Base-by-base conservation (phyloP, 1,140 invertebrate species). In the Portunus trituberculatus region DNA sequence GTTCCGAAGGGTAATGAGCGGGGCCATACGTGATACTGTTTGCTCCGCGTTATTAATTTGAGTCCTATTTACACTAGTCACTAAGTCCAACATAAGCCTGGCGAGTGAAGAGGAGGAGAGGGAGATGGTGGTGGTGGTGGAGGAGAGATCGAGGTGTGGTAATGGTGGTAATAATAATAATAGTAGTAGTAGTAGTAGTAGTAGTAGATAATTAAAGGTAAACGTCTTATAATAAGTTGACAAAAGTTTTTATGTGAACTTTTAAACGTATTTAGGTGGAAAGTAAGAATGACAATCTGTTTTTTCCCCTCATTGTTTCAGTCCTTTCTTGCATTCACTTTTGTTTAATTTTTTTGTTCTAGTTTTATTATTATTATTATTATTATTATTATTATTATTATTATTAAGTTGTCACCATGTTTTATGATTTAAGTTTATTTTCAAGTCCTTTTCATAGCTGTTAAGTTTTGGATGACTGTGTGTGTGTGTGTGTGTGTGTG, bases 371-470 rank as follows among this genome's bases (percentile, higher is more conserved):
- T 86, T 31, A 86, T 86, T 86, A 31, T 86, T 83, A 83, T 86
- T 86, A 86, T 28, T 86, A 86, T 86, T 86, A 31, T 86, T 86
- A 86, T 86, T 12, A 25, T 12, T 59, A 20, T 59, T 59, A 59
- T 59, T 59, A 59, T 59, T 10, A 59, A 14, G 52, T 59, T 59
- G 8, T 59, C 12, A 59, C 12, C 12, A 59, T 59, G 10, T 4
- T 59, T 59, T 59, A 59, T 59, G 10, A 59, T 59, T 59, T 59
- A 59, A 59, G 52, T 10, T 4, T 59, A 59, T 59, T 39, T 39
- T 39, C 1, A 39, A 6, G 39, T 39, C 6, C 6, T 39, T 39
- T 39, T 39, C 28, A n/a, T 86, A 86, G 28, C 1, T 31, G 12
- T 86, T 86, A 39, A 39, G 32, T 86, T 86, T 86, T 86, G 83